phyloP scores from a whole-genome alignment of 2,888 invertebrate species.

The Xylota segnis region DNA sequence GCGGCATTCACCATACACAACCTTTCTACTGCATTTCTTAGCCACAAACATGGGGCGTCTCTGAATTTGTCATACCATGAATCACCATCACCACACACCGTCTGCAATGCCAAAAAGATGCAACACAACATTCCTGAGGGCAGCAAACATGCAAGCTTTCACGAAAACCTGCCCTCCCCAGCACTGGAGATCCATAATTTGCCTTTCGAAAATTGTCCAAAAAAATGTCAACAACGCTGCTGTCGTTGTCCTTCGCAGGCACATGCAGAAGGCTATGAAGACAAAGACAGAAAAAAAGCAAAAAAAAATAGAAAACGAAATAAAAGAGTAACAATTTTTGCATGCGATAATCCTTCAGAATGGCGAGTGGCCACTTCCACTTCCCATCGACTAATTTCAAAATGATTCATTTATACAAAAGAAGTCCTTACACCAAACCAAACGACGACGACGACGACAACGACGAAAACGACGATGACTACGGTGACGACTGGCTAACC shows the following conservation, averaged over 20 bases:
- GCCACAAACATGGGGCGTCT: slow-evolving; percentile 46
- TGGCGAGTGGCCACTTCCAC: slow-evolving; percentile 67
- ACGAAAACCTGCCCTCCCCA: slow-evolving; percentile 15
- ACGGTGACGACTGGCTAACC: slow-evolving; percentile 31
- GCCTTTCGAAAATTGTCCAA: slow-evolving; percentile 70
- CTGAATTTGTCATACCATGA: slow-evolving; percentile 65
- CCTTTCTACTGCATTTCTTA: slow-evolving; percentile 33
- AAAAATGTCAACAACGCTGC: slow-evolving; percentile 74
- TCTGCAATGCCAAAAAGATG: slow-evolving; percentile 58
- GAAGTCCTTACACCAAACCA: slow-evolving; percentile 36
- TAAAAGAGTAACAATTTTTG: slow-evolving; percentile 65
- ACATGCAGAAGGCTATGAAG: neutral
- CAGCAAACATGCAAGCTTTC: slow-evolving; percentile 70
- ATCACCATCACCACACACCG: slow-evolving; percentile 47
- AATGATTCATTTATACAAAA: slow-evolving; percentile 74
- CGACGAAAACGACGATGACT: slow-evolving; percentile 17
- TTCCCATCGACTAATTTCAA: slow-evolving; percentile 75
- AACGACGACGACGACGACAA: neutral
- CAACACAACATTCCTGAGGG: slow-evolving; percentile 62
- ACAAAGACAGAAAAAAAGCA: slow-evolving; percentile 4
- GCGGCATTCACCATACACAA: slow-evolving; percentile 16
- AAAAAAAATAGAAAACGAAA: slow-evolving; percentile 31
- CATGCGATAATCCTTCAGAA: slow-evolving; percentile 73
- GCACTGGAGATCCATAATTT: slow-evolving; percentile 67
- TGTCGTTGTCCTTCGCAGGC: slow-evolving; percentile 55